Evolutionary conservation across 2,797 vertebrate species (phyloP), one percentile per base, ranked within the genome.

Genomic region (Cygnus olor): DNA sequence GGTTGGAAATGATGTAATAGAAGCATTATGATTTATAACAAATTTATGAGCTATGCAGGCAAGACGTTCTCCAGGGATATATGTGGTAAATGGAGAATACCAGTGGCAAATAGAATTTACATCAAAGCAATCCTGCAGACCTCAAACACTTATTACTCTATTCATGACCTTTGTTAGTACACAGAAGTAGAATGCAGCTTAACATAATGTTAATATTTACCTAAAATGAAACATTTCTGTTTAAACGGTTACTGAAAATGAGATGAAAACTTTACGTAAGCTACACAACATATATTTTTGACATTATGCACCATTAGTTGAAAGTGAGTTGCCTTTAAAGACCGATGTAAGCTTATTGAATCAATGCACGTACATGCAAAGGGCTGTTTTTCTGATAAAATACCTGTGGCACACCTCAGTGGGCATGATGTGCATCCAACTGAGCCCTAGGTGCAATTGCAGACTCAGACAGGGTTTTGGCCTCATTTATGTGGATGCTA

Each of bases 1-100:
- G 87, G 91, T 83, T 97, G 95, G 88, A 97, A 96, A 89, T 98
- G 96, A 98, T 97, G 90, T 96, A 97, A 97, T 96, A 96, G 94
- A 97, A 85, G 85, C 80, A 95, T 91, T 93, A 88, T 97, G 97
- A 97, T 96, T 97, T 97, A 97, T 94, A 96, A 95, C 89, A 96
- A 95, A 96, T 97, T 95, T 91, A 93, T 97, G 91, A 95, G 78
- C 76, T 96, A 95, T 96, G 90, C 93, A 95, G 95, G 91, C 92
- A 90, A 96, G 94, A 79, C 81, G 4, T 95, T 97, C 94, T 63
- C 96, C 38, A 7, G 86, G 96, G 97, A 94, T 91, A 78, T 94
- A 65, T 95, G 94, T 83, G 91, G 96, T 94, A 96, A 97, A 94
- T 86, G 78, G 91, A 96, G 91, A 96, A 97, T 96, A 97, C 94